phyloP scores from a whole-genome alignment of 2,888 invertebrate genomes.

The Gymnoscelis rufifasciata region DNA sequence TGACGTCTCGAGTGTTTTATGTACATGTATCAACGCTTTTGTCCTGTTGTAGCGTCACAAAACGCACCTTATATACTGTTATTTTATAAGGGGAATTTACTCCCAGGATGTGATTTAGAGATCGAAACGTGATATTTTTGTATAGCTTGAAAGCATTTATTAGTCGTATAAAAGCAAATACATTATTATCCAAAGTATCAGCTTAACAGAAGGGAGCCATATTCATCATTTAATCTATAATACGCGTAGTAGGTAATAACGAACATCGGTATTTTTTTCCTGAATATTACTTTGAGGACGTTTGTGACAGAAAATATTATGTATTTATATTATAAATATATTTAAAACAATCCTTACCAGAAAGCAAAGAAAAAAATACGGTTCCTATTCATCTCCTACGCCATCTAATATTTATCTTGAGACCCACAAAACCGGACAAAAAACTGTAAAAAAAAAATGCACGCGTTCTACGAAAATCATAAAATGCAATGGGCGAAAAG shows the following conservation, averaged over 20 bases:
- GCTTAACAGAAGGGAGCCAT: slow-evolving; percentile 31
- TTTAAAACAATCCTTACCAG: too few relatives aligned
- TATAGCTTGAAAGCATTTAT: slow-evolving; percentile 54
- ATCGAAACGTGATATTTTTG: slow-evolving; percentile 73
- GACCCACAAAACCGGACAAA: too few relatives aligned
- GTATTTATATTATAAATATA: too few relatives aligned
- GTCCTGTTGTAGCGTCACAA: slow-evolving; percentile 69
- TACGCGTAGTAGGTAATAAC: too few relatives aligned
- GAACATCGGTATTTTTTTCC: neutral
- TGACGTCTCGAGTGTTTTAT: slow-evolving; percentile 76
- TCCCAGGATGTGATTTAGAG: slow-evolving; percentile 62
- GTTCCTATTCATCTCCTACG: too few relatives aligned
- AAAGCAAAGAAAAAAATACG: too few relatives aligned
- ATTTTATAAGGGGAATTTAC: slow-evolving; percentile 60
- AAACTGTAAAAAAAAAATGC: too few relatives aligned
- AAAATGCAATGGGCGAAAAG: too few relatives aligned
- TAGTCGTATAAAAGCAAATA: slow-evolving; percentile 41
- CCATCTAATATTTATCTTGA: too few relatives aligned
- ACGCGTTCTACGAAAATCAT: too few relatives aligned
- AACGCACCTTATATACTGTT: slow-evolving; percentile 56
- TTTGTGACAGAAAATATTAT: too few relatives aligned
- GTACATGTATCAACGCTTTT: slow-evolving; percentile 67
- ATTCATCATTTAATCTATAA: slow-evolving; percentile 3
- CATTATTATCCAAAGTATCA: slow-evolving; percentile 39
- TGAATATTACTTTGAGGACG: neutral